A percentile compares a stretch with the other conserved stretches of the same genome.
Conservation (phyloP, 1,140 invertebrate genomes). For the Brachionus paranguensis region DNA sequence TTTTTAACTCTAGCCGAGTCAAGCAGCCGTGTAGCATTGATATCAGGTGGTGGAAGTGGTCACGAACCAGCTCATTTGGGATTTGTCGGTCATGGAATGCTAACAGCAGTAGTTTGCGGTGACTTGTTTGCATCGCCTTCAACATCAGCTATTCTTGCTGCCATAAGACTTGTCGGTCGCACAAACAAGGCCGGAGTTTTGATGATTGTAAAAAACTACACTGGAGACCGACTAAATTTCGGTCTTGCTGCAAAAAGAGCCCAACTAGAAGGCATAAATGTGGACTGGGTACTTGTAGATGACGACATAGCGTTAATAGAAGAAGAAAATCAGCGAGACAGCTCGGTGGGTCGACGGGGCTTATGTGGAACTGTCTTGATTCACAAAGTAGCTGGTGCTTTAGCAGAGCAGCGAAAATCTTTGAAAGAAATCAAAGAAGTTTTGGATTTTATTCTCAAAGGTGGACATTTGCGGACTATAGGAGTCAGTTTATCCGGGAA, state of each 20-base stretch:
- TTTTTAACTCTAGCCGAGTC: constrained; percentile 58
- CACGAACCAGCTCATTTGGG: constrained; percentile 77
- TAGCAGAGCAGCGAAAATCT: constrained; percentile 62
- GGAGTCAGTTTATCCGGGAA: constrained; percentile 64
- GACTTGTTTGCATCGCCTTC: constrained; percentile 71
- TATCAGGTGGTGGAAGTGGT: constrained; percentile 73
- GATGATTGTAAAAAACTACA: constrained; percentile 69
- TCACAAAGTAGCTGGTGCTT: constrained; percentile 64
- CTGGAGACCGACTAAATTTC: constrained; percentile 78
- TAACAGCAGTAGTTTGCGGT: constrained; percentile 69
- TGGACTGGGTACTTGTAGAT: constrained; percentile 64
- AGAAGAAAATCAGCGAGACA: constrained; percentile 50
- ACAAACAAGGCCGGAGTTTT: constrained; percentile 42
- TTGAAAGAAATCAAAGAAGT: constrained; percentile 57
- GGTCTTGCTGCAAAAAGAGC: constrained; percentile 72
- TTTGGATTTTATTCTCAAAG: constrained; percentile 40
- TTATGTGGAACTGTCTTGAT: constrained; percentile 69
- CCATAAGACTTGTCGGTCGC: constrained; percentile 60
- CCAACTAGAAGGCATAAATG: constrained; percentile 62
- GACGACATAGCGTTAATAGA: constrained; percentile 66
- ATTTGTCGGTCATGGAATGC: constrained; percentile 70
- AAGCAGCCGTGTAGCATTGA: constrained; percentile 62
- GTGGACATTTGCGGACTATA: constrained; percentile 63
- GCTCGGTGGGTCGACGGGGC: constrained; percentile 64
- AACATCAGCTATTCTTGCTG: constrained; percentile 65